phyloP scores from a whole-genome alignment of 2,797 vertebrate species.

The Molothrus aeneus region DNA sequence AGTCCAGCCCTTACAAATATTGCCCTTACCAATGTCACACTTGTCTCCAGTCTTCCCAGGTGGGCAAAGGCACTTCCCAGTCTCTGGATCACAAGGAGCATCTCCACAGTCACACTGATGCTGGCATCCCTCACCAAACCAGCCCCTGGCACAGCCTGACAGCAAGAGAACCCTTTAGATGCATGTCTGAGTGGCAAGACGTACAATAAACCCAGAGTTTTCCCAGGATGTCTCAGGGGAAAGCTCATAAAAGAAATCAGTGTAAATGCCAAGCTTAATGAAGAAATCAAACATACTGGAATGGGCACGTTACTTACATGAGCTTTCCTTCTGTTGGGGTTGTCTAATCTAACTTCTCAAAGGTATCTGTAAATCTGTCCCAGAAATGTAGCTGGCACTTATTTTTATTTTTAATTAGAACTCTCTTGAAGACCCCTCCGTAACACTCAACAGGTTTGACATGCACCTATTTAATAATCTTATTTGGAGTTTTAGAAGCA shows the following conservation, averaged over 20 bases:
- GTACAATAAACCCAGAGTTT: neutral
- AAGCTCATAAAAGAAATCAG: neutral
- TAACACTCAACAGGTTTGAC: constrained; percentile 39
- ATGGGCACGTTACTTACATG: neutral
- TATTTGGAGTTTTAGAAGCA: constrained; percentile 46
- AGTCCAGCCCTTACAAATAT: neutral
- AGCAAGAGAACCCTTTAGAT: neutral
- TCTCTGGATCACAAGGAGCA: constrained; percentile 78
- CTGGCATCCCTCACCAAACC: constrained; percentile 79
- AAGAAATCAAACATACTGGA: neutral
- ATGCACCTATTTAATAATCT: constrained; percentile 51
- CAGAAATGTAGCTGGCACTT: neutral
- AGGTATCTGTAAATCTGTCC: constrained; percentile 45
- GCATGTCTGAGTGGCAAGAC: neutral
- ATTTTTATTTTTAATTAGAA: constrained; percentile 29
- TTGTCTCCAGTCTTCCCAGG: constrained; percentile 82
- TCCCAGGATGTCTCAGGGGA: neutral
- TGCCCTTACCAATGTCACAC: constrained; percentile 81
- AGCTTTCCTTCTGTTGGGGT: neutral
- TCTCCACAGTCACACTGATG: constrained; percentile 80
- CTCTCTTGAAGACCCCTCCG: neutral
- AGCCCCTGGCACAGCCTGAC: constrained; percentile 80
- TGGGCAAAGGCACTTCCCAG: constrained; percentile 82
- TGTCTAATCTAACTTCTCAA: neutral
- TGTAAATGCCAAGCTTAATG: constrained; percentile 36